These are phyloP conservation scores for Apodemia hepburni DNA, from an alignment of 2,888 invertebrate species.

Conservation along the genomic window DNA sequence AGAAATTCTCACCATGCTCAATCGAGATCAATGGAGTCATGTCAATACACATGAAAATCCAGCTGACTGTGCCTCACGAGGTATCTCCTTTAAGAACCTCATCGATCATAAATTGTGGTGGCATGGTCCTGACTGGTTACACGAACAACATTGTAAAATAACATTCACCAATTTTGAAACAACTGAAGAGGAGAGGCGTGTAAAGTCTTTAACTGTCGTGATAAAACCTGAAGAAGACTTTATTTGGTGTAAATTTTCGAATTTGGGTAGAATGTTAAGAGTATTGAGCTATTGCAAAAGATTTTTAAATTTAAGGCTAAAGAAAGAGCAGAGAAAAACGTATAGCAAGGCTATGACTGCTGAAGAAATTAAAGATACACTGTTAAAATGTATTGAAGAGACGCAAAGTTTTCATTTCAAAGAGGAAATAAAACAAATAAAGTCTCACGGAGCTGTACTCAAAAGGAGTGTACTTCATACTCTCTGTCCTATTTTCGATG, in stretches of 20 bases:
- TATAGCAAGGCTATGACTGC: too few relatives aligned
- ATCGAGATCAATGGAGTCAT: slow-evolving; percentile 23
- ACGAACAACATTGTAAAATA: neutral
- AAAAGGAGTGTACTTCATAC: neutral
- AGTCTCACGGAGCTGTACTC: too few relatives aligned
- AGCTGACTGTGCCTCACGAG: slow-evolving; percentile 29
- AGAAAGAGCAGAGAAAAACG: neutral
- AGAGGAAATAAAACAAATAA: neutral
- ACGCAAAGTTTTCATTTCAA: neutral
- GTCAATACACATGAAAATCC: slow-evolving; percentile 33
- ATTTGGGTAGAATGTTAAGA: neutral
- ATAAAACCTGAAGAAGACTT: neutral
- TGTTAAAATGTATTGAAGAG: neutral
- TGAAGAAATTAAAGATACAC: too few relatives aligned
- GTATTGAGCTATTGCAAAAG: neutral
- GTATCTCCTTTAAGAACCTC: neutral
- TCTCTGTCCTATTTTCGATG: slow-evolving; percentile 31
- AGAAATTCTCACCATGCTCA: slow-evolving; percentile 29
- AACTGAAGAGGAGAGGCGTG: too few relatives aligned
- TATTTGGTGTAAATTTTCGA: neutral
- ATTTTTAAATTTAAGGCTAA: neutral
- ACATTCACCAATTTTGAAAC: neutral
- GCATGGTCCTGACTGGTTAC: slow-evolving; percentile 8
- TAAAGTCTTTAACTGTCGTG: neutral
- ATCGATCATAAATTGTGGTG: slow-evolving; percentile 3